Evolutionary conservation across 2,797 vertebrate species (phyloP).

Genomic region (Sarcoramphus papa): DNA sequence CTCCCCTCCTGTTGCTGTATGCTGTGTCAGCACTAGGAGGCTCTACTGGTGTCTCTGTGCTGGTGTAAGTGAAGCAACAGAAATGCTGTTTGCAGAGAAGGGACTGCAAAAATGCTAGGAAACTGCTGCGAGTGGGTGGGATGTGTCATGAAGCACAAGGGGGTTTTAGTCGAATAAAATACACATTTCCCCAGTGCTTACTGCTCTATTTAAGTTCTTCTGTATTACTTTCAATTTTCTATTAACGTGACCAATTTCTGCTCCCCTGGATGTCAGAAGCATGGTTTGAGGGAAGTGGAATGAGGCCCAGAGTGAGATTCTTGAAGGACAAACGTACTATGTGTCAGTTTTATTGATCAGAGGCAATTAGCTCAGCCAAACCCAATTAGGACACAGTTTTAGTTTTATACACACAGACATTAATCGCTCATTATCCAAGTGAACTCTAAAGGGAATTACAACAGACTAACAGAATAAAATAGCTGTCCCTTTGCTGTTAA

Average conservation of each 20-base stretch:
- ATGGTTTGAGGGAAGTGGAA: neutral
- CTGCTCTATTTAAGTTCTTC: slow-evolving; percentile 6
- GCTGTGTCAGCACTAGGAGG: neutral
- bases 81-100: neutral
- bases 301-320: neutral
- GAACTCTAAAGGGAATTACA: slow-evolving; percentile 33
- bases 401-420: slow-evolving; percentile 31
- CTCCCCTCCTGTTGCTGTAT: neutral
- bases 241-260: neutral
- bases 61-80: neutral
- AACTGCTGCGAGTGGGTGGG: neutral
- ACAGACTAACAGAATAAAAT: slow-evolving; percentile 9
- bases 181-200: neutral
- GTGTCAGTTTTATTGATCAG: slow-evolving; percentile 48
- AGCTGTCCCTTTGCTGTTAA: slow-evolving; percentile 16
- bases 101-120: neutral
- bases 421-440: slow-evolving; percentile 40
- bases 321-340: neutral
- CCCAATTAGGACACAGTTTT: slow-evolving; percentile 45
- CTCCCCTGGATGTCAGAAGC: neutral
- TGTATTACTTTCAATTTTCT: neutral
- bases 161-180: neutral
- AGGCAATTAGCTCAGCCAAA: slow-evolving; percentile 41
- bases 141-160: neutral
- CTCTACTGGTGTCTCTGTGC: neutral